Percentiles rank a stretch among this genome's conserved stretches.
phyloP scores from a whole-genome alignment of 2,113 vertebrate genomes.

The Gobius niger region DNA sequence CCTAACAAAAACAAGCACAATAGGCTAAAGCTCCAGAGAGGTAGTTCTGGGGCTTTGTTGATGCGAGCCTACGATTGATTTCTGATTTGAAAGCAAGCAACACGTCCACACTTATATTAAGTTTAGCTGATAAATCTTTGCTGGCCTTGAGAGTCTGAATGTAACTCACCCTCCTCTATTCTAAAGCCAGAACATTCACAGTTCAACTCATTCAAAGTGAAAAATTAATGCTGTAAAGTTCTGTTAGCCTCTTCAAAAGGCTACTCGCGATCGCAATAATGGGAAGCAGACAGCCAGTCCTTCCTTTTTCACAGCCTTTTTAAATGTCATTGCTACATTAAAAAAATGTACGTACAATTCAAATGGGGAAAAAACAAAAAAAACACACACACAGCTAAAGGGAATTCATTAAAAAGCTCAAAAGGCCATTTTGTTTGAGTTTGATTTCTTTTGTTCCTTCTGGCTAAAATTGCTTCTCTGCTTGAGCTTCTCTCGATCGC shows the following conservation, averaged over 20 bases:
- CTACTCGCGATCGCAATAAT: slow-evolving; percentile 40
- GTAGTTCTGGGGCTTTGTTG: no score
- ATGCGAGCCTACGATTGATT: no score
- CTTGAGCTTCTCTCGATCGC: background rate
- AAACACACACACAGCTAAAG: slow-evolving; percentile 38
- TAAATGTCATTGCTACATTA: slow-evolving; percentile 33
- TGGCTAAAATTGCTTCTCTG: slow-evolving; percentile 20
- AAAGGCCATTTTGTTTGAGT: slow-evolving; percentile 47
- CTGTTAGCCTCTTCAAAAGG: slow-evolving; percentile 43
- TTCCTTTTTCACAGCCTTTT: slow-evolving; percentile 32
- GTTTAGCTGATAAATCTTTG: slow-evolving; percentile 39
- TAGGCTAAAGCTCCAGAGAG: no score
- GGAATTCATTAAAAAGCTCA: slow-evolving; percentile 38
- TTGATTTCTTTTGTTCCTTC: slow-evolving; percentile 55
- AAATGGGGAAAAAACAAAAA: slow-evolving; percentile 20
- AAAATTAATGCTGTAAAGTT: slow-evolving; percentile 32
- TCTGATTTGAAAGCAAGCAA: slow-evolving; percentile 1
- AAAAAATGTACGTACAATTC: slow-evolving; percentile 26
- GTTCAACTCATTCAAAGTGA: slow-evolving; percentile 35
- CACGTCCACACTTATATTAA: slow-evolving; percentile 17
- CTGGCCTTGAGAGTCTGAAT: slow-evolving; percentile 42
- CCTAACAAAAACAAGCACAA: no score
- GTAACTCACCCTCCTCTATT: slow-evolving; percentile 45
- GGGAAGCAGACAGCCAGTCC: slow-evolving; percentile 18
- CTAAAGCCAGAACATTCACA: slow-evolving; percentile 42